phyloP scores from a whole-genome alignment of 2,888 invertebrate genomes.

The Sycophila texana region DNA sequence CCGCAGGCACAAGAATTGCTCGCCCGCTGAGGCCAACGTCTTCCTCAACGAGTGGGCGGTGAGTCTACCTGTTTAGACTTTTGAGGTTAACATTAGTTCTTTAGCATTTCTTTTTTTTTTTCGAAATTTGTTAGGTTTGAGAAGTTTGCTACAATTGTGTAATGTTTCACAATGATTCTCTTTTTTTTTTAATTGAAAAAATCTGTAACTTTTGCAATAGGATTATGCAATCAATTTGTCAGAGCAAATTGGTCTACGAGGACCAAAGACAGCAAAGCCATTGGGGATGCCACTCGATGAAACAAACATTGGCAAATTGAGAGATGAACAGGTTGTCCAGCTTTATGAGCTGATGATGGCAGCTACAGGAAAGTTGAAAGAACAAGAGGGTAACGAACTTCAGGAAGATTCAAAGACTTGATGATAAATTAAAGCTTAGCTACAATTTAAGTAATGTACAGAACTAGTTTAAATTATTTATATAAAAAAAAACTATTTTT shows the following conservation, averaged over 20 bases:
- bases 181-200: too few species aligned
- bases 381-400: constrained; percentile 33
- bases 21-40: constrained; percentile 82
- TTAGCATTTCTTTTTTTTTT: not conserved
- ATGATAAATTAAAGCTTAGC: constrained; percentile 4
- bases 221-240: constrained; percentile 86
- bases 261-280: constrained; percentile 78
- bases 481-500: constrained; percentile 19
- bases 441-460: not conserved
- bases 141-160: too few species aligned
- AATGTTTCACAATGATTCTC: too few species aligned
- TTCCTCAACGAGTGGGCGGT: constrained; percentile 95
- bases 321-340: constrained; percentile 90
- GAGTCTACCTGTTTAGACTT: constrained; percentile 64
- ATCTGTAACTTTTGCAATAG: constrained; percentile 76
- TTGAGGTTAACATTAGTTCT: not conserved
- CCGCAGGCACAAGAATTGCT: constrained; percentile 86
- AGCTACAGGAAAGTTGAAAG: constrained; percentile 76
- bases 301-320: constrained; percentile 82
- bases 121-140: not conserved
- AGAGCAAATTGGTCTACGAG: constrained; percentile 84
- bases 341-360: constrained; percentile 89
- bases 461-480: not conserved
- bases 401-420: constrained; percentile 40
- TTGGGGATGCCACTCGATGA: constrained; percentile 82